Conservation (phyloP, 2,113 vertebrate genomes). For the Aegotheles bennettii region DNA sequence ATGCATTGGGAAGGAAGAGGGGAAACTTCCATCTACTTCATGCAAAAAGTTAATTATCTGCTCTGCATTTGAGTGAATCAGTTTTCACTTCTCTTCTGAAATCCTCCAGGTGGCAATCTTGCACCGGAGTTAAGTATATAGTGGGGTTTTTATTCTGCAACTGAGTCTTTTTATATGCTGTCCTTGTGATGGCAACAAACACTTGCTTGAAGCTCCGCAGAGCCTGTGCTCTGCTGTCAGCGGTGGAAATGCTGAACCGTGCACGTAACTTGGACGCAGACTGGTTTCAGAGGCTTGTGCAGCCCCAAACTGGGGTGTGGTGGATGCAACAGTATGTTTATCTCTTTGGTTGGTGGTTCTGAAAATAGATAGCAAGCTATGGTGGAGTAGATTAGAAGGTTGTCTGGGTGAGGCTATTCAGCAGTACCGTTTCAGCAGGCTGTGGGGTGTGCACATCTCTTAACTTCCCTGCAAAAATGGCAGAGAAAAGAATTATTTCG, state of each 20-base stretch:
- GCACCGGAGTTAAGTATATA: not conserved
- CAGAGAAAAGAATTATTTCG: not conserved
- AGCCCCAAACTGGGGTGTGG: not conserved
- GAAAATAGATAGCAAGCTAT: not conserved
- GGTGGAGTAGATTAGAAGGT: not conserved
- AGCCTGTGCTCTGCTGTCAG: not conserved
- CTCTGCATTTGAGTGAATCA: accelerated
- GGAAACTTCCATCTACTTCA: not conserved
- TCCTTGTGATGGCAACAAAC: not conserved
- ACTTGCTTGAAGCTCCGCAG: not conserved
- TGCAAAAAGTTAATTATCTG: not conserved
- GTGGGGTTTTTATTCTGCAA: not conserved
- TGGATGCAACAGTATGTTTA: not conserved
- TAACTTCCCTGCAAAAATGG: not conserved
- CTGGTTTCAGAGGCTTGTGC: not conserved
- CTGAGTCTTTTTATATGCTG: not conserved
- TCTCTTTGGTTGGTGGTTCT: not conserved
- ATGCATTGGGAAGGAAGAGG: not conserved
- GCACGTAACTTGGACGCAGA: not conserved
- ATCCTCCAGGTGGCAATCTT: slow-evolving; percentile 65
- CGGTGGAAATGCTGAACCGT: not conserved
- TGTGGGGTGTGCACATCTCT: not conserved
- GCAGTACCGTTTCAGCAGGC: not conserved
- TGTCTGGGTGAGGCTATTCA: not conserved
- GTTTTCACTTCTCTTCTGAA: not conserved